Conservation (phyloP, 2,113 vertebrate species). For the Colaptes auratus region DNA sequence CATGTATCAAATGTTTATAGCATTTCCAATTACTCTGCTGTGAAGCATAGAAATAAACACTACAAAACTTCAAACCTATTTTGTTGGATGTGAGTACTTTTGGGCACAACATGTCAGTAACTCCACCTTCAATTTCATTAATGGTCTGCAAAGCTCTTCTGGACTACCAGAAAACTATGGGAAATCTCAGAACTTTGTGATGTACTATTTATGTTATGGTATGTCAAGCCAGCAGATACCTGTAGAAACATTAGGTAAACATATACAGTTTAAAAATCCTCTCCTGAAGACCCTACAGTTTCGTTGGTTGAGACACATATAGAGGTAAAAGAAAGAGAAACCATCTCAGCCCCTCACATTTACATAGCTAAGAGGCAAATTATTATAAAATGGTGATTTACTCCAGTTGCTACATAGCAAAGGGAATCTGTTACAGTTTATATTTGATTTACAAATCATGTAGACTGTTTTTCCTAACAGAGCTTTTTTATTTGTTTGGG, state of each 20-base stretch:
- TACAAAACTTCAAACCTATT: not conserved
- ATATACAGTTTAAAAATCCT: not conserved
- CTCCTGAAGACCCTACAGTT: not conserved
- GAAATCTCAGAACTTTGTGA: not conserved
- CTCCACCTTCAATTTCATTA: not conserved
- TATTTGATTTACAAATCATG: not conserved
- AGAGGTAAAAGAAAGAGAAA: not conserved
- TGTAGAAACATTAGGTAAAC: not conserved
- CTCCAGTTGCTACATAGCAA: not conserved
- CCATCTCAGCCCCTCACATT: not conserved
- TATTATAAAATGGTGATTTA: not conserved
- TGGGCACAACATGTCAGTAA: not conserved
- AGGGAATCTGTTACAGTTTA: not conserved
- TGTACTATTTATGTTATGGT: not conserved
- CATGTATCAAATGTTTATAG: not conserved
- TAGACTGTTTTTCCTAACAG: not conserved
- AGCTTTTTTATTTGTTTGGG: not conserved
- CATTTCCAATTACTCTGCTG: conserved; percentile 3
- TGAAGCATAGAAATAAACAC: not conserved
- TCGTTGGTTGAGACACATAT: not conserved
- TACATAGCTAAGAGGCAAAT: not conserved
- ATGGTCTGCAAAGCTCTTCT: not conserved
- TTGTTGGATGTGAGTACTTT: not conserved
- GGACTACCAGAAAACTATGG: not conserved
- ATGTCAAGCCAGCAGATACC: not conserved